Evolutionary conservation across 1,140 invertebrate genomes (phyloP).

Genomic region (Ylistrum balloti): DNA sequence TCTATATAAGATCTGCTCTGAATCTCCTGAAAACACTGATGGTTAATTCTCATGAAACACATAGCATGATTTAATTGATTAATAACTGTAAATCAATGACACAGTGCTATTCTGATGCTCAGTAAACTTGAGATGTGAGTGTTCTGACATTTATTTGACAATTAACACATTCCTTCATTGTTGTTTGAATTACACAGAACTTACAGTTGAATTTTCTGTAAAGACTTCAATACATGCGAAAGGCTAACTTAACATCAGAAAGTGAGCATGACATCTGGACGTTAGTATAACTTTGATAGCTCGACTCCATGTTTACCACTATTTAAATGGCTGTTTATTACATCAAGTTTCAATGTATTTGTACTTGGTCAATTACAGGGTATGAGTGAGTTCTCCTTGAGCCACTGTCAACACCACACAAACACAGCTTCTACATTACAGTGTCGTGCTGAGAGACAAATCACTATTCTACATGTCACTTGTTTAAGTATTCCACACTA

Average conservation of each 20-base stretch:
- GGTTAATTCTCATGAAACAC: not conserved
- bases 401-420: not conserved
- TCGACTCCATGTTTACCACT: not conserved
- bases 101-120: not conserved
- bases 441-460: not conserved
- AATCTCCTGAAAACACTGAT: not conserved
- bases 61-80: not conserved
- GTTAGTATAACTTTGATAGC: not conserved
- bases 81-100: not conserved
- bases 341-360: not conserved
- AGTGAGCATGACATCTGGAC: not conserved
- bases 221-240: constrained; percentile 1
- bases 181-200: not conserved
- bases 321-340: not conserved
- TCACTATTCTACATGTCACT: not conserved
- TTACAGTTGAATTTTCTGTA: not conserved
- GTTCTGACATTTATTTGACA: not conserved
- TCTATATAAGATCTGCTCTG: not conserved
- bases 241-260: not conserved
- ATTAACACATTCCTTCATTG: constrained; percentile 28
- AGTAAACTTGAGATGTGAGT: not conserved
- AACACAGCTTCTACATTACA: not conserved
- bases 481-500: not conserved
- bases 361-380: not conserved
- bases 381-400: not conserved